Evolutionary conservation across 2,797 vertebrate species (phyloP), one percentile per base, ranked within the genome.

Genomic region (Balearica regulorum): DNA sequence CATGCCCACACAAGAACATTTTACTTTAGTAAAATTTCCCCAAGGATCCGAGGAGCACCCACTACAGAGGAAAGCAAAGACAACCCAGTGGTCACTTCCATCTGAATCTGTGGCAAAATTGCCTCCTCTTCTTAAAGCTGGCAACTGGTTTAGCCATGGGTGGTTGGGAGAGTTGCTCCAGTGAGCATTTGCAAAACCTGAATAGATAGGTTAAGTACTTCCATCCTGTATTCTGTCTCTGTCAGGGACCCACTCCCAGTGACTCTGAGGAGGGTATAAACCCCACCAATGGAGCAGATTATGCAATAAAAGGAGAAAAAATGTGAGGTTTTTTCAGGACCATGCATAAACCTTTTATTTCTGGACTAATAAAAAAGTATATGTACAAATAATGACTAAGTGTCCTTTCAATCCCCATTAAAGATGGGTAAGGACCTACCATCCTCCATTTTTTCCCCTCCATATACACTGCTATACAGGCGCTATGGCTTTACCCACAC

Each of bases 211-310:
- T 55, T 79, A 72, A 16, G 19, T 37, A 26, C 14, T 11, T 33
- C 19, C 9, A 7, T 37, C 14, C 33, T 48, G 18, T 61, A 6
- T 15, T 64, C 29, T 62, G 4, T 15, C 15, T 33, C 49, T n/a
- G 6, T 13, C 17, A 68, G 37, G 6, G 6, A 6, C 8, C 7
- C 43, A 24, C 5, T 9, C 21, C 17, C 39, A 44, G 33, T 37
- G 28, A 39, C 15, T 26, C 31, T 0, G 0, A 35, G 44, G 26
- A 76, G 4, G 12, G 6, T 37, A 29, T 37, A 68, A 90, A 75
- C 5, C 16, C 17, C 15, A 17, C 10, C 9, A 16, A 13, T 5
- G 11, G 16, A 69, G 31, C 0, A 0, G 10, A 46, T 39, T 61
- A 44, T 72, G 41, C 11, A 41, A 37, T 19, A 51, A 37, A 57